Conservation (phyloP, 2,113 vertebrate species). For the Castor canadensis region DNA sequence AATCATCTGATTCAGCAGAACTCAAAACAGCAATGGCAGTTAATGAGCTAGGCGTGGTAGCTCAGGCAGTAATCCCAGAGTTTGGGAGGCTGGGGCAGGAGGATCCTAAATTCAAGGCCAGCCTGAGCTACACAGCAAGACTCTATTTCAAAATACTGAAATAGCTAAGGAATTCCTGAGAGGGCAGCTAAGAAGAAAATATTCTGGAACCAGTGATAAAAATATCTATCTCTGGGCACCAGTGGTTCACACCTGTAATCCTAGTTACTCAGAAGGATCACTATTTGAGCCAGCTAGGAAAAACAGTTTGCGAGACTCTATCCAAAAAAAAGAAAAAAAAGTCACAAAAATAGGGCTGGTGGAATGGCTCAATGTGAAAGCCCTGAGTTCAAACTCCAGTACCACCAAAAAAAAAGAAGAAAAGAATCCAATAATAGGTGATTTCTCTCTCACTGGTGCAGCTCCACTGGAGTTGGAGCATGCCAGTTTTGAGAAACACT, state of each 20-base stretch:
- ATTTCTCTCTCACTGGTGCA: background rate
- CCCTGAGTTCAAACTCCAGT: background rate
- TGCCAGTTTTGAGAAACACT: background rate
- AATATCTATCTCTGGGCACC: no score
- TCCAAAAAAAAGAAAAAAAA: no score
- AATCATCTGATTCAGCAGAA: background rate
- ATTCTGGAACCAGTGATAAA: background rate
- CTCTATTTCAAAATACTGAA: background rate
- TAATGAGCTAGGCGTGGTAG: background rate
- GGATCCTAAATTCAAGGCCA: background rate
- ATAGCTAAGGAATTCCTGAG: background rate
- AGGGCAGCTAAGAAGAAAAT: background rate
- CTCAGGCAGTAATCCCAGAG: background rate
- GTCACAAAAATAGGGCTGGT: no score
- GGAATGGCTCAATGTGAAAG: no score
- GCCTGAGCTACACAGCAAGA: background rate
- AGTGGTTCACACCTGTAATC: no score
- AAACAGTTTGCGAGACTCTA: no score
- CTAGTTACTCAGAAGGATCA: no score
- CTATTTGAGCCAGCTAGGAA: no score
- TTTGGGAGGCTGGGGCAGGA: background rate
- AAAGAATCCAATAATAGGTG: background rate
- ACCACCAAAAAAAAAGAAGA: background rate
- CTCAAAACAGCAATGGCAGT: conserved; percentile 2
- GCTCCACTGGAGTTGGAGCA: background rate